A percentile compares a stretch with the other conserved stretches of the same genome.
Evolutionary conservation across 2,888 invertebrate genomes (phyloP).

Genomic region (Tanypteryx hageni): DNA sequence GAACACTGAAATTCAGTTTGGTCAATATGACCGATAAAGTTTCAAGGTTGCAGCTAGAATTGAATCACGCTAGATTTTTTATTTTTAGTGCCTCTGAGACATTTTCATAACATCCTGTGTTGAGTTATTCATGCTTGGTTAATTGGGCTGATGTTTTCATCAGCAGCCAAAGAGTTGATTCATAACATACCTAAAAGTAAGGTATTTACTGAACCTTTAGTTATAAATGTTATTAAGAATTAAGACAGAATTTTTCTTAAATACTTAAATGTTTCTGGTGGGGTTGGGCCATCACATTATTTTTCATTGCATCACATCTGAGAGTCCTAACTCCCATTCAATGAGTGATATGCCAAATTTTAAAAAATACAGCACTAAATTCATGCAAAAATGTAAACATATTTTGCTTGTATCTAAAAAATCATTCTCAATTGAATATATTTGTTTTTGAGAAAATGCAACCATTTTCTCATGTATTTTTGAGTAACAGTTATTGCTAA

Average conservation of each 20-base stretch:
- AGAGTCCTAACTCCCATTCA: slow-evolving; percentile 27
- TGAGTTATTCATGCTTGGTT: slow-evolving; percentile 20
- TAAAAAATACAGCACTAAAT: slow-evolving; percentile 24
- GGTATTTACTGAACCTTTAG: not conserved
- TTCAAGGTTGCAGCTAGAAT: slow-evolving; percentile 38
- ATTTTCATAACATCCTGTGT: slow-evolving; percentile 4
- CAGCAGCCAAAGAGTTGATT: not conserved
- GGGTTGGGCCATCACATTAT: slow-evolving; percentile 33
- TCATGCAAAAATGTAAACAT: not conserved
- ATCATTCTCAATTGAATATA: not conserved
- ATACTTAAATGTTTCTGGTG: not conserved
- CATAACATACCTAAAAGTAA: not conserved
- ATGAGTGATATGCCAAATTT: slow-evolving; percentile 43
- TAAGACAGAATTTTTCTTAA: not conserved
- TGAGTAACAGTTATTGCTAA: not conserved
- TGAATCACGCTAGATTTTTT: slow-evolving; percentile 27
- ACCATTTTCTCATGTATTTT: not conserved
- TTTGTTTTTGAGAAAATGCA: not conserved
- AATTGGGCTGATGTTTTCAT: not conserved
- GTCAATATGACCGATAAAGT: slow-evolving; percentile 61
- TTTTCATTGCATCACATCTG: slow-evolving; percentile 21
- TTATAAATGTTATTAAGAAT: not conserved
- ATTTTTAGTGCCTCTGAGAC: slow-evolving; percentile 16
- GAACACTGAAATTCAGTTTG: slow-evolving; percentile 26
- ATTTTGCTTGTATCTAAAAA: not conserved